Conservation (phyloP, 2,888 invertebrate species). For the Ypsolopha sequella region DNA sequence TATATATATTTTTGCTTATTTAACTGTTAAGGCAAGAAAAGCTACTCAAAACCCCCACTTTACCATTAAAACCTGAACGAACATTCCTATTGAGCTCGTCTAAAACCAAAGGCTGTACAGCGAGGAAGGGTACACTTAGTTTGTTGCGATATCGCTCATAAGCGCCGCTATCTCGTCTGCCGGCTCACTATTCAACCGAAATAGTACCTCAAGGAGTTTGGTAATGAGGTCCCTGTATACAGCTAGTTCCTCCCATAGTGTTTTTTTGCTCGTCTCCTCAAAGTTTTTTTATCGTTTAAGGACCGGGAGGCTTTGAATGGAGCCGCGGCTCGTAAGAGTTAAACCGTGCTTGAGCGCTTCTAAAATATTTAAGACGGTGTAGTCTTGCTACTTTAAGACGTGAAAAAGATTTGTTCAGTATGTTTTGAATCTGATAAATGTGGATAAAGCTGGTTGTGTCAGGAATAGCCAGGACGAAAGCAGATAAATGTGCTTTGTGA, state of each 20-base stretch:
- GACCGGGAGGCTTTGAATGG: not conserved
- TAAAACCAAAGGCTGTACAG: not conserved
- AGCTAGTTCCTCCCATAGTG: constrained; percentile 36
- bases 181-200: constrained; percentile 58
- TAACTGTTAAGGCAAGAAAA: too few species aligned
- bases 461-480: too few species aligned
- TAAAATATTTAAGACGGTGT: not conserved
- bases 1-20: too few species aligned
- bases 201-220: constrained; percentile 64
- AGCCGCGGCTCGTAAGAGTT: not conserved
- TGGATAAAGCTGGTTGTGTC: too few species aligned
- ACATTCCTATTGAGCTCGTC: too few species aligned
- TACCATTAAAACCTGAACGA: too few species aligned
- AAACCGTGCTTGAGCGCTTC: not conserved
- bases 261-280: constrained; percentile 26
- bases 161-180: constrained; percentile 52
- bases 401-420: not conserved
- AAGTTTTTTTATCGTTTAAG: constrained; percentile 5
- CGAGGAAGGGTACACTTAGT: constrained; percentile 43
- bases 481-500: too few species aligned
- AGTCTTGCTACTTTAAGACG: not conserved
- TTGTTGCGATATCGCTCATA: constrained; percentile 64
- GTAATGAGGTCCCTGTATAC: constrained; percentile 60
- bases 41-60: too few species aligned
- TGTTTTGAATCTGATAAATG: not conserved